These are phyloP conservation scores for Elephas maximus DNA, from an alignment of 2,113 vertebrate species.

Conservation along the genomic window DNA sequence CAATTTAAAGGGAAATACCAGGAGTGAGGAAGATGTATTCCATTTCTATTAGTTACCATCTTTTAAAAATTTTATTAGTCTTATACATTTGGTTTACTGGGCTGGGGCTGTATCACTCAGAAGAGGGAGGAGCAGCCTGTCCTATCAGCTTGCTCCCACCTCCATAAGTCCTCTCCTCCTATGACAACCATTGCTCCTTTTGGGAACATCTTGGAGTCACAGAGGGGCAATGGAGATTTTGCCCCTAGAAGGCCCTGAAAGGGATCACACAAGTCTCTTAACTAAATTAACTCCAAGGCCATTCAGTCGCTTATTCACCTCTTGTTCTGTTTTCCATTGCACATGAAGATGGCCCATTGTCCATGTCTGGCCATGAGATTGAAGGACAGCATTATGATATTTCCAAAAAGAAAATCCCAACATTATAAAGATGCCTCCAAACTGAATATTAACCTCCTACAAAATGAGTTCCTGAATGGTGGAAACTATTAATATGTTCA, in stretches of 20 bases:
- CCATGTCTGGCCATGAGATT: not conserved
- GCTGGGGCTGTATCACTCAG: not conserved
- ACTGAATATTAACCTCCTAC: not conserved
- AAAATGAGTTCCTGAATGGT: no score
- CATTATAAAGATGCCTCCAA: not conserved
- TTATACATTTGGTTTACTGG: not conserved
- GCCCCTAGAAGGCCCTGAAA: not conserved
- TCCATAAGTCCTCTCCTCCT: not conserved
- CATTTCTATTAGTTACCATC: not conserved
- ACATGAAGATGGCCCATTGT: not conserved
- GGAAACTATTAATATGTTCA: no score
- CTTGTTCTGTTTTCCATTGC: not conserved
- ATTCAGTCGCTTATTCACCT: not conserved
- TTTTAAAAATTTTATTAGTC: not conserved
- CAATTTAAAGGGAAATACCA: not conserved
- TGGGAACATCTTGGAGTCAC: not conserved
- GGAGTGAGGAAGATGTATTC: not conserved
- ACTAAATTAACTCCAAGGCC: not conserved
- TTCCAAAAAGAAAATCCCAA: not conserved
- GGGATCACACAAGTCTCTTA: not conserved
- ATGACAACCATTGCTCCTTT: not conserved
- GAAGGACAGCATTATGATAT: not conserved
- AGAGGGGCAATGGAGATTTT: not conserved
- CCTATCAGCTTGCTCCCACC: not conserved
- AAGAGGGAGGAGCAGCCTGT: not conserved